Conservation (phyloP, 2,888 invertebrate genomes). For the Agrotis puta region DNA sequence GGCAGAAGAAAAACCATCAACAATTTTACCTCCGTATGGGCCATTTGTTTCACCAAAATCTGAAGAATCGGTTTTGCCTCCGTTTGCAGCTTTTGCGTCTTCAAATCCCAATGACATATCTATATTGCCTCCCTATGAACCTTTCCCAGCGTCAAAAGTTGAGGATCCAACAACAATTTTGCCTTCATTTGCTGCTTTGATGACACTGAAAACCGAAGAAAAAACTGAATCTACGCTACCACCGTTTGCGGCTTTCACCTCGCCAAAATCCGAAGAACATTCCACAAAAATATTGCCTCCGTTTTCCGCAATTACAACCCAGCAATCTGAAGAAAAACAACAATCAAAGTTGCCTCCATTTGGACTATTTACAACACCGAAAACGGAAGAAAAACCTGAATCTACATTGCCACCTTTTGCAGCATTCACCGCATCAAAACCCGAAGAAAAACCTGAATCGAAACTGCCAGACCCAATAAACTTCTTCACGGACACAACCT, state of each 20-base stretch:
- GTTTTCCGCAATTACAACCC: conserved; percentile 3
- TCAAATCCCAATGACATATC: not conserved
- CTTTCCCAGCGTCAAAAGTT: conserved; percentile 4
- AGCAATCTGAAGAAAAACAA: not conserved
- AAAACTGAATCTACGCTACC: not conserved
- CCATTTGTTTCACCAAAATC: conserved; percentile 12
- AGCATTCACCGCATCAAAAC: conserved; percentile 1
- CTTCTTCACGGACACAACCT: conserved; percentile 73
- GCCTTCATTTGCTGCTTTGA: conserved; percentile 14
- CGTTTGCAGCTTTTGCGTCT: conserved; percentile 12
- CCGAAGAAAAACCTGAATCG: conserved; percentile 31
- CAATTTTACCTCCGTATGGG: conserved; percentile 8
- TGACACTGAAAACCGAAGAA: conserved; percentile 3
- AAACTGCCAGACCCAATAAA: conserved; percentile 78
- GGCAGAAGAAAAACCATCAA: not conserved
- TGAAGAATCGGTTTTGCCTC: conserved; percentile 9
- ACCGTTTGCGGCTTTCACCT: conserved; percentile 6
- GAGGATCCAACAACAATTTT: not conserved
- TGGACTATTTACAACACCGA: not conserved
- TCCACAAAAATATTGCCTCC: not conserved
- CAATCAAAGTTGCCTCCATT: not conserved
- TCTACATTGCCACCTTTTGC: not conserved
- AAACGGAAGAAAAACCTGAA: conserved; percentile 1
- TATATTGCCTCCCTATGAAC: conserved; percentile 5
- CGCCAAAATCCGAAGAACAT: conserved; percentile 10